A percentile compares a stretch with the other conserved stretches of the same genome.
These are phyloP conservation scores for Torymus auratus DNA, from an alignment of 2,888 invertebrate species.

Conservation along the genomic window DNA sequence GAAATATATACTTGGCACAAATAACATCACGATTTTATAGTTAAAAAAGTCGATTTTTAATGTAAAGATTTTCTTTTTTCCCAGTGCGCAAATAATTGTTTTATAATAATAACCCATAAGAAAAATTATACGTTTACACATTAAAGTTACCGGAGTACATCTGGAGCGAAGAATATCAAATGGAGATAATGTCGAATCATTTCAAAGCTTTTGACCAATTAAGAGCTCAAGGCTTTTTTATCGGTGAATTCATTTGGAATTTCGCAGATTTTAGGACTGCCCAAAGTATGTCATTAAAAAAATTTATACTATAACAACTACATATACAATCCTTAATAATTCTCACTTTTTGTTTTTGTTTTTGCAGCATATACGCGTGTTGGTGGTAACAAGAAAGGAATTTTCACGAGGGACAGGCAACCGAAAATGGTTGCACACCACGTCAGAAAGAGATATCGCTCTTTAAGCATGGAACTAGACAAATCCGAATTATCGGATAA, in stretches of 20 bases:
- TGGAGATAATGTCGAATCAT: slow-evolving; percentile 88
- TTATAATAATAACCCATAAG: background rate
- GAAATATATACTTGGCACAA: too few species aligned
- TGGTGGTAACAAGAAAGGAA: slow-evolving; percentile 93
- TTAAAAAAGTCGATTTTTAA: too few species aligned
- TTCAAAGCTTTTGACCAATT: slow-evolving; percentile 94
- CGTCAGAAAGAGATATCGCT: slow-evolving; percentile 87
- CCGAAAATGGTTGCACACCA: slow-evolving; percentile 93
- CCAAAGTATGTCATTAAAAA: slow-evolving; percentile 81
- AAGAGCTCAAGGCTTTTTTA: slow-evolving; percentile 85
- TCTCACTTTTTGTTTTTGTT: background rate
- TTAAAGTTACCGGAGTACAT: slow-evolving; percentile 77
- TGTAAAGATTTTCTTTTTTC: too few species aligned
- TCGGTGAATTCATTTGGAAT: slow-evolving; percentile 99
- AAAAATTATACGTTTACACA: background rate
- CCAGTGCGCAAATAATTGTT: too few species aligned
- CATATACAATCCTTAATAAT: too few species aligned
- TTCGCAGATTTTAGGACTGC: slow-evolving; percentile 98
- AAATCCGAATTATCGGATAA: slow-evolving; percentile 79
- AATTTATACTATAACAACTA: too few species aligned
- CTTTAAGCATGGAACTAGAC: slow-evolving; percentile 82
- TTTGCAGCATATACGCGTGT: slow-evolving; percentile 85
- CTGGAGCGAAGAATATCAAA: slow-evolving; percentile 98
- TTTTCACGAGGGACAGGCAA: slow-evolving; percentile 93
- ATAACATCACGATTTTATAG: too few species aligned